A percentile compares a stretch with the other conserved stretches of the same genome.
Conservation (phyloP, 2,888 invertebrate genomes). For the Cordilura impudica region DNA sequence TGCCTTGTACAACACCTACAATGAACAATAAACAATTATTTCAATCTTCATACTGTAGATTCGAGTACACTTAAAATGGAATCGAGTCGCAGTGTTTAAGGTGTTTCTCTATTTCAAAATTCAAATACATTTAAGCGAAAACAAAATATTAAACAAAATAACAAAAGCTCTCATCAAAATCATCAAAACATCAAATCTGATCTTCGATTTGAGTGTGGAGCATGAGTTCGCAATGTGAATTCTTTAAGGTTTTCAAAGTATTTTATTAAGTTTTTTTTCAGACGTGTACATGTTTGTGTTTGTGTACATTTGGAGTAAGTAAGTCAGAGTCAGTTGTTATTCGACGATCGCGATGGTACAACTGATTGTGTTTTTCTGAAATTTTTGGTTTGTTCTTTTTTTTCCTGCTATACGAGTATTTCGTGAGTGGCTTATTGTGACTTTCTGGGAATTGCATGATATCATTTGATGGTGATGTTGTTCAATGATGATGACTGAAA, state of each 20-base stretch:
- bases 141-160: too few species aligned
- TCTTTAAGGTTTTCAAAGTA: background rate
- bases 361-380: constrained; percentile 23
- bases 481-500: constrained; percentile 28
- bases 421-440: constrained; percentile 23
- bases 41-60: background rate
- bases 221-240: constrained; percentile 17
- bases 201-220: constrained; percentile 16
- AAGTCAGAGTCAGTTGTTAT: background rate
- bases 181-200: constrained; percentile 4
- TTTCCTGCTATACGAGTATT: too few species aligned
- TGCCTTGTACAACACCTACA: constrained; percentile 55
- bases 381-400: background rate
- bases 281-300: background rate
- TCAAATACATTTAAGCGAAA: background rate
- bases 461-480: constrained; percentile 20
- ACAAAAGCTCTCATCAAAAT: background rate
- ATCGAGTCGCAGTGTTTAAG: background rate
- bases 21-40: constrained; percentile 15
- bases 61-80: constrained; percentile 5
- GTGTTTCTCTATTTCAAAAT: constrained; percentile 1
- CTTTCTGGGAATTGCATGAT: constrained; percentile 64
- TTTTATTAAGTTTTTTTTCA: background rate
- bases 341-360: constrained; percentile 1
- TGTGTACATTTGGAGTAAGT: constrained; percentile 14